Evolutionary conservation across 2,888 invertebrate species (phyloP), one percentile per base, ranked within the genome.

Genomic region (Cantharis rufa): DNA sequence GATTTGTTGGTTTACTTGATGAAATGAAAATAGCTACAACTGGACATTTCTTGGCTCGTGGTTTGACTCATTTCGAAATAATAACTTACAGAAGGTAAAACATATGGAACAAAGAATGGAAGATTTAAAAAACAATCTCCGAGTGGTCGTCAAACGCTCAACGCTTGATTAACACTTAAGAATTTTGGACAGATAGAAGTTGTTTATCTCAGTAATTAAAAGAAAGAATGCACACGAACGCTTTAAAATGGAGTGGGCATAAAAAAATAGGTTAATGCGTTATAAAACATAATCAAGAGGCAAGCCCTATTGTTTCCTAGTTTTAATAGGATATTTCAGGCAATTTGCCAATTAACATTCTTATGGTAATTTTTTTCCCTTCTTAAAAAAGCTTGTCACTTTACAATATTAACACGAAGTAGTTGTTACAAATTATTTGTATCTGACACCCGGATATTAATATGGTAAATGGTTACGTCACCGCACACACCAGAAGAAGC

Each of bases 401-500:
- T 64, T n/a, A n/a, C n/a, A n/a, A n/a, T n/a, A n/a, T n/a, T n/a
- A n/a, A n/a, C 69, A 63, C 71, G 63, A 62, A 48, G 71, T 71
- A 70, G 69, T 63, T 24, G 70, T 64, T 16, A 62, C 62, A 68
- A 28, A 72, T 69, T 64, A 18, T 64, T 62, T 74, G 71, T 71
- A 61, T 71, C 16, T 15, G 32, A 28, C 28, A 74, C 74, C 74
- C 77, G 77, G 77, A 74, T 77, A 77, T 77, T 74, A 77, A 77
- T 71, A 71, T 72, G 77, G 74, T 77, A 77, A 77, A 74, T 74
- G 74, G 62, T 77, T 74, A 74, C 74, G 71, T 77, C 77, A 77
- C 72, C 74, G 69, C 71, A n/a, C n/a, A n/a, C n/a, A n/a, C n/a
- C n/a, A n/a, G n/a, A n/a, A 13, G n/a, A 32, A 13, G 5, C 32